Conservation (phyloP, 2,797 vertebrate genomes). For the Protosalanx chinensis region DNA sequence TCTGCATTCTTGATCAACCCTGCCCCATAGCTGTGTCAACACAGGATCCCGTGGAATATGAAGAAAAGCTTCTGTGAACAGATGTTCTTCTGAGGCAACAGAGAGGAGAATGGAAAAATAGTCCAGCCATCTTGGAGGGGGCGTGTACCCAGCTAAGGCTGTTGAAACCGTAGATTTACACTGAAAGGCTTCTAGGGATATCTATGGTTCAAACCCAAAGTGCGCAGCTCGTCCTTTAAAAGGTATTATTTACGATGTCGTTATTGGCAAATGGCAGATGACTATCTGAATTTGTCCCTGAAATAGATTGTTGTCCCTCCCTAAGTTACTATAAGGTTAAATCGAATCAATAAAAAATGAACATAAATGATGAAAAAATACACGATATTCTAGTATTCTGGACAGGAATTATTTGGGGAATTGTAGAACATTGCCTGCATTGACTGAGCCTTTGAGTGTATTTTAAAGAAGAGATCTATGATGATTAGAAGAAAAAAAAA, state of each 20-base stretch:
- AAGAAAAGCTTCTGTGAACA: conserved; percentile 19
- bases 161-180: too few relatives aligned
- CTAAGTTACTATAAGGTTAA: background rate
- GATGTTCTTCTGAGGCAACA: conserved; percentile 20
- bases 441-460: conserved; percentile 76
- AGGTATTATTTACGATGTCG: background rate
- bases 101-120: conserved; percentile 3
- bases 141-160: too few relatives aligned
- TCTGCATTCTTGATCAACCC: background rate
- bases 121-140: background rate
- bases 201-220: background rate
- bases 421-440: conserved; percentile 73
- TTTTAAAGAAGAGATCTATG: conserved; percentile 55
- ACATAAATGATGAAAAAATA: background rate
- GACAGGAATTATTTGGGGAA: conserved; percentile 53
- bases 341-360: background rate
- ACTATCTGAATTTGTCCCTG: background rate
- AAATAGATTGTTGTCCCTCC: background rate
- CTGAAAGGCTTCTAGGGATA: too few relatives aligned
- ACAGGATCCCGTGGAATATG: background rate
- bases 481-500: conserved; percentile 29
- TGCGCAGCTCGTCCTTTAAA: background rate
- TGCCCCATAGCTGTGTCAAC: background rate
- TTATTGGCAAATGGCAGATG: background rate
- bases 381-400: background rate